phyloP scores from a whole-genome alignment of 2,113 vertebrate genomes.

The Abramis brama region DNA sequence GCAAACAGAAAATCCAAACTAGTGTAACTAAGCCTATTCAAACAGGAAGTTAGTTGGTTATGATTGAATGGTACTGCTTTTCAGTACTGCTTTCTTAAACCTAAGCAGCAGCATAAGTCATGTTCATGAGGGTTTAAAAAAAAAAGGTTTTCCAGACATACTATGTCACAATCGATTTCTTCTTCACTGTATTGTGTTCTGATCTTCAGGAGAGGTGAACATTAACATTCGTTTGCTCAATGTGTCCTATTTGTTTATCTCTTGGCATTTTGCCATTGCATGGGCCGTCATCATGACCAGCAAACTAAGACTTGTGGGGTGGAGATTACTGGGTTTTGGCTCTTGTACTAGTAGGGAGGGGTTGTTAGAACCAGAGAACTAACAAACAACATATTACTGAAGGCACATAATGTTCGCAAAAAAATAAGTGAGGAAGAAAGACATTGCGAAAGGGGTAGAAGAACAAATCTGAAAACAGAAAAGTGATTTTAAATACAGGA shows the following conservation, averaged over 20 bases:
- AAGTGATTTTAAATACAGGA: not conserved
- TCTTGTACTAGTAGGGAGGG: not conserved
- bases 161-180: not conserved
- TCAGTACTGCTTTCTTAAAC: not conserved
- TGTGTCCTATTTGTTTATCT: constrained; percentile 15
- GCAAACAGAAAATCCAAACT: not conserved
- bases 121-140: not conserved
- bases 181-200: not conserved
- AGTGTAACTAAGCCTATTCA: not conserved
- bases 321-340: not conserved
- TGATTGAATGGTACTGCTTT: not conserved
- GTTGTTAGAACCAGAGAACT: not conserved
- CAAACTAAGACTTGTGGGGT: not conserved
- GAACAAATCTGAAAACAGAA: not conserved
- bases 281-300: not conserved
- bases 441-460: not conserved
- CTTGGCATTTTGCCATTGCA: constrained; percentile 22
- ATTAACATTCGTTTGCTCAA: not conserved
- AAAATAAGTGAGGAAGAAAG: not conserved
- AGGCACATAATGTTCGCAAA: constrained; percentile 7
- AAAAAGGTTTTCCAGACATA: not conserved
- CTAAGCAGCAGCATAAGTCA: not conserved
- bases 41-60: not conserved
- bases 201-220: not conserved
- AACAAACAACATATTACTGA: not conserved